Percentiles rank a stretch among this genome's conserved stretches.
phyloP scores from a whole-genome alignment of 2,888 invertebrate species.

The Pandemis corylana region DNA sequence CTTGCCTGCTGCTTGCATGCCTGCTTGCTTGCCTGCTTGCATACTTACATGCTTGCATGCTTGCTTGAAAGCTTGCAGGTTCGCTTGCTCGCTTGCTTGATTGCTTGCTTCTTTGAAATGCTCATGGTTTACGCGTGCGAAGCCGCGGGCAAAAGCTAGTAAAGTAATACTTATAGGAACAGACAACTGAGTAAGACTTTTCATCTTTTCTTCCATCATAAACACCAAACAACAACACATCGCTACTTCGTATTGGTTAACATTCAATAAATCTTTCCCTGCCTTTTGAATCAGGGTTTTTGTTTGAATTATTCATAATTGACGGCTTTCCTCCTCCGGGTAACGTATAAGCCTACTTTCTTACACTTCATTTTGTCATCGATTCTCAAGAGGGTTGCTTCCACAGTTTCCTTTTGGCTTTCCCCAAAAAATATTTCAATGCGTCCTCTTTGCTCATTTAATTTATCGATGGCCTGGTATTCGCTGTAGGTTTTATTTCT shows the following conservation, averaged over 20 bases:
- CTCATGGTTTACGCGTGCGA: no score
- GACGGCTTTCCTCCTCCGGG: conserved; percentile 26
- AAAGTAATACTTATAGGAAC: no score
- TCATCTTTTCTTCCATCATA: neutral
- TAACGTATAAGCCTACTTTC: conserved; percentile 34
- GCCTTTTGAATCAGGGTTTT: conserved; percentile 35
- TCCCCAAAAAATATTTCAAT: conserved; percentile 6
- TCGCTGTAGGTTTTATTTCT: neutral
- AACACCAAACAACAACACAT: conserved; percentile 6
- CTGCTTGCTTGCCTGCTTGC: no score
- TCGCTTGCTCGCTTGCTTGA: no score
- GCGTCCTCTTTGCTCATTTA: conserved; percentile 1
- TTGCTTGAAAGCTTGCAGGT: no score
- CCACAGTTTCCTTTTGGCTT: conserved; percentile 10
- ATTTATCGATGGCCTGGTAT: neutral
- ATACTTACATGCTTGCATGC: no score
- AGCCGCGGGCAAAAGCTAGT: no score
- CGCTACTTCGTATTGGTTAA: conserved; percentile 16
- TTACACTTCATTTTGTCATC: conserved; percentile 39
- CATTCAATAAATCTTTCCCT: conserved; percentile 32
- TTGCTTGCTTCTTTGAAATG: no score
- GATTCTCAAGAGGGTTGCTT: conserved; percentile 25
- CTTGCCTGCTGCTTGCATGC: no score
- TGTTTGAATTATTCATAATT: conserved; percentile 42
- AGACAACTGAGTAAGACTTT: no score